Percentiles rank a stretch among this genome's conserved stretches.
phyloP scores from a whole-genome alignment of 2,888 invertebrate genomes.

The Achlya flavicornis region DNA sequence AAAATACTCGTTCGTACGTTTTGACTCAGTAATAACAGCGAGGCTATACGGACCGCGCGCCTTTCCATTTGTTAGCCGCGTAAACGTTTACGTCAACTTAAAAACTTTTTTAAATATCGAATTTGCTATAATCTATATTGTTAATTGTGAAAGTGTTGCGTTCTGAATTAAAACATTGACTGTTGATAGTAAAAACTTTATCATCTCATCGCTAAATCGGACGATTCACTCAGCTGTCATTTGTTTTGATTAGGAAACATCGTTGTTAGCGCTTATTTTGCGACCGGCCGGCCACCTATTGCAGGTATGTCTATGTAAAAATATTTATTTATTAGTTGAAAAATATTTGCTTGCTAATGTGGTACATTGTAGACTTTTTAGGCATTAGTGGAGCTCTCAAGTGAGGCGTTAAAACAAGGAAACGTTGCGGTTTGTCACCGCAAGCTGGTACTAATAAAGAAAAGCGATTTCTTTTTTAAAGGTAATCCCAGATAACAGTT shows the following conservation, averaged over 20 bases:
- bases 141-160: constrained; percentile 47
- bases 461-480: constrained; percentile 45
- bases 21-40: constrained; percentile 68
- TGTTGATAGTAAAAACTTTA: constrained; percentile 27
- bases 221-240: constrained; percentile 58
- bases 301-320: constrained; percentile 61
- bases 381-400: constrained; percentile 34
- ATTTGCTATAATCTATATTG: constrained; percentile 20
- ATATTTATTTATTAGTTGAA: neutral
- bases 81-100: constrained; percentile 70
- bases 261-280: constrained; percentile 45
- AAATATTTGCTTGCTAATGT: neutral
- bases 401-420: constrained; percentile 38
- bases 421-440: constrained; percentile 58
- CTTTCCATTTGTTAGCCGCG: constrained; percentile 59
- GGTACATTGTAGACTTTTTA: neutral
- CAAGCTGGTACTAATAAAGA: constrained; percentile 38
- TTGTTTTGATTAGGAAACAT: constrained; percentile 72
- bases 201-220: constrained; percentile 40
- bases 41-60: constrained; percentile 70
- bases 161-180: constrained; percentile 32
- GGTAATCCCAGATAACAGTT: constrained; percentile 15
- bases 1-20: constrained; percentile 43
- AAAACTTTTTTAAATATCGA: constrained; percentile 56
- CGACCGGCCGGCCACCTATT: constrained; percentile 58